Evolutionary conservation across 2,888 invertebrate genomes (phyloP).

Genomic region (Biston betularia): DNA sequence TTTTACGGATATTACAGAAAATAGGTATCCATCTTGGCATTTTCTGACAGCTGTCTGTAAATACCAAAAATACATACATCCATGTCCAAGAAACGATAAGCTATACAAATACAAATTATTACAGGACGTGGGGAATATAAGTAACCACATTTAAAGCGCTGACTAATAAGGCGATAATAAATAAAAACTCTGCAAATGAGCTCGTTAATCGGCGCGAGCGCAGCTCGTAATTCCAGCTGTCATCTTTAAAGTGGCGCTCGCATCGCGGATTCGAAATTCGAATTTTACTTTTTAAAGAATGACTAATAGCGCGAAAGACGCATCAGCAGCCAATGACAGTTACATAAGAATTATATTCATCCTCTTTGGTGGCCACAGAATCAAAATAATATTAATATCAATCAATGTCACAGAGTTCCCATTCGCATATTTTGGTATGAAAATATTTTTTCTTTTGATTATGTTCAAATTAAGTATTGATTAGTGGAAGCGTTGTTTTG

Average conservation of each 20-base stretch:
- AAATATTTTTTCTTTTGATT: too few relatives aligned
- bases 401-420: too few relatives aligned
- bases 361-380: not conserved
- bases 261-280: conserved; percentile 50
- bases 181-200: conserved; percentile 77
- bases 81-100: conserved; percentile 33
- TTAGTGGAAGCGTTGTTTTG: too few relatives aligned
- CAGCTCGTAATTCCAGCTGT: conserved; percentile 72
- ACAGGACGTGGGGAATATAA: conserved; percentile 9
- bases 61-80: conserved; percentile 19
- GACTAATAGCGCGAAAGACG: conserved; percentile 55
- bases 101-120: conserved; percentile 37
- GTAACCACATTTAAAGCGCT: conserved; percentile 32
- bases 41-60: conserved; percentile 8
- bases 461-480: too few relatives aligned
- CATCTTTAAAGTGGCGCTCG: conserved; percentile 66
- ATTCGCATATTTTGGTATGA: too few relatives aligned
- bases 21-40: not conserved
- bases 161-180: conserved; percentile 71
- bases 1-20: not conserved
- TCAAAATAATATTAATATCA: not conserved
- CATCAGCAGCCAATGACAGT: conserved; percentile 32
- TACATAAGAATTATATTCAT: too few relatives aligned
- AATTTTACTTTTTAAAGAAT: conserved; percentile 53
- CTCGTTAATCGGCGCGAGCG: conserved; percentile 75